Base-by-base conservation (phyloP, 2,113 vertebrate genomes). In the Eidolon helvum region DNA sequence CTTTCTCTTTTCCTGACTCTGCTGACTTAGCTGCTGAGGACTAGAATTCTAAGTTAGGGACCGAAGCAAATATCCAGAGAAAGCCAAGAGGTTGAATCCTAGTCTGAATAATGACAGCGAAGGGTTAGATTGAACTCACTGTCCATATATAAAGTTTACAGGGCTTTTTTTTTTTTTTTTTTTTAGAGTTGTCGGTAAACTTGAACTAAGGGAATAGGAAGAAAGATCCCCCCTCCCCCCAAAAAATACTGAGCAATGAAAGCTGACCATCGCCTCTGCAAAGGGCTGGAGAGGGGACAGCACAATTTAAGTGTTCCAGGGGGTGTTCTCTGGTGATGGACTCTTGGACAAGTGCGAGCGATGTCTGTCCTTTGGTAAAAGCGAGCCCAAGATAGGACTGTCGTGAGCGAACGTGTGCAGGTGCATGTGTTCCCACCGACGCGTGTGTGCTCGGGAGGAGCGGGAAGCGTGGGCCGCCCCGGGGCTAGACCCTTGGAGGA, bases 391-490 rank as follows among this genome's bases (percentile, higher is more conserved):
- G 61, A 18, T 8, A 65, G 16, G 22, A 50, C 43, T 48, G 15
- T 15, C 22, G 0, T 16, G 15, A 30, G 40, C 57, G 59, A 28
- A 40, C 63, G 14, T 74, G 40, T 43, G 38, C 0, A 2, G 40
- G 28, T 11, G 43, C 2, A 15, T 12, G 10, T 15, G 21, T 65
- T 28, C 59, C 33, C 77, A 50, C 38, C 22, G 43, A 5, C 1
- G 5, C 2, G 3, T 4, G 2, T 7, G 1, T 21, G 14, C 21
- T 38, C 48, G 30, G 5, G 24, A 43, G 38, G 35, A 2, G 4
- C 2, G 30, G 21, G 43, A 15, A 30, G 50, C 16, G 16, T 40
- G 30, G 43, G 16, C 12, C 68, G 66, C 45, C 19, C 26, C 9
- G 2, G 43, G n/a, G 77, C 65, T 77, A 71, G 15, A 0, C 43